Evolutionary conservation across 2,888 invertebrate genomes (phyloP).

Genomic region (Tiliacea citrago): DNA sequence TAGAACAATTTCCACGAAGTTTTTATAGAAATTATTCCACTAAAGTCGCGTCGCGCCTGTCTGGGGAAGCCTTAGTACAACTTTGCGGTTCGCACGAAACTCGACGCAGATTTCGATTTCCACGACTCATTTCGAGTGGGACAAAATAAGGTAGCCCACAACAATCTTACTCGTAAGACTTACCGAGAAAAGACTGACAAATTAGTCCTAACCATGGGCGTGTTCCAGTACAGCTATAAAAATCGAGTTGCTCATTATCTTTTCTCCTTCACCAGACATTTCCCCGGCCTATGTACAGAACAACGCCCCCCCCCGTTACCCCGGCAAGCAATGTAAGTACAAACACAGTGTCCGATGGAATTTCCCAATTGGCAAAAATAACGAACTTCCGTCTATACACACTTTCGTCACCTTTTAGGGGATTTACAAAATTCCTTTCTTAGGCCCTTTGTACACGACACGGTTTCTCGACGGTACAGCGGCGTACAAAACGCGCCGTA

Average conservation of each 20-base stretch:
- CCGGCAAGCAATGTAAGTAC: conserved; percentile 42
- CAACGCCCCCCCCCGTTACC: background rate
- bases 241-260: background rate
- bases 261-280: conserved; percentile 13
- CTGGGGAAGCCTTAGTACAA: too few species aligned
- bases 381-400: background rate
- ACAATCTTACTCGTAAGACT: background rate
- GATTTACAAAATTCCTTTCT: background rate
- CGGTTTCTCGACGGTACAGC: too few species aligned
- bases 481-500: too few species aligned
- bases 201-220: background rate
- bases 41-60: too few species aligned
- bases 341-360: too few species aligned
- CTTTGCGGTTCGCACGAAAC: background rate
- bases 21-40: too few species aligned
- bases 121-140: background rate
- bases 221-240: background rate
- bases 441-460: background rate
- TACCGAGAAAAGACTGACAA: background rate
- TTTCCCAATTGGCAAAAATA: background rate
- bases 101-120: background rate
- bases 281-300: background rate
- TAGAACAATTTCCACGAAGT: too few species aligned
- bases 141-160: background rate
- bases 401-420: too few species aligned